Conservation (phyloP, 1,140 invertebrate species). For the Drosophila elegans region DNA sequence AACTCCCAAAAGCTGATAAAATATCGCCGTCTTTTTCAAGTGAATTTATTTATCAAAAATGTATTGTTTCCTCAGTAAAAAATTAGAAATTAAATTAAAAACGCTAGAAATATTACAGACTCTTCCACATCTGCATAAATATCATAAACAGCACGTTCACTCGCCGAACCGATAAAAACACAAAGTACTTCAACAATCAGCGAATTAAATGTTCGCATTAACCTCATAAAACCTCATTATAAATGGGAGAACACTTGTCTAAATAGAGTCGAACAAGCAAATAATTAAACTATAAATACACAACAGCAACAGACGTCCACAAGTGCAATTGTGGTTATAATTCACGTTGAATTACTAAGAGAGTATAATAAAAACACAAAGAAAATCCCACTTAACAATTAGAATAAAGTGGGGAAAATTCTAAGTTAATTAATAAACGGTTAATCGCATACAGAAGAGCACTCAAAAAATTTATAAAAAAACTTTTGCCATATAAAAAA, state of each 20-base stretch:
- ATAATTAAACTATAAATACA: conserved; percentile 55
- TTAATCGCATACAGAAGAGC: conserved; percentile 1
- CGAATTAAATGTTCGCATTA: conserved; percentile 36
- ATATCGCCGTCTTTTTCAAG: not conserved
- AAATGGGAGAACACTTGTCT: conserved; percentile 40
- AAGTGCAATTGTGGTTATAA: conserved; percentile 28
- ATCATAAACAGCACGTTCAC: conserved; percentile 22
- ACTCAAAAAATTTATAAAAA: not conserved
- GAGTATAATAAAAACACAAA: conserved; percentile 20
- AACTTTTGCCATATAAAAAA: too few relatives aligned
- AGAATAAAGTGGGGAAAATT: conserved; percentile 39
- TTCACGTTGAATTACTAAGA: conserved; percentile 20
- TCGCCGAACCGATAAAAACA: conserved; percentile 11
- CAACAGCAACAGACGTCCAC: conserved; percentile 45
- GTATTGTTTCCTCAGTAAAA: not conserved
- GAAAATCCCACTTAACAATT: conserved; percentile 31
- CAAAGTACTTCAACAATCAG: conserved; percentile 2
- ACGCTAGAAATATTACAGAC: conserved; percentile 3
- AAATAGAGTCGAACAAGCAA: conserved; percentile 37
- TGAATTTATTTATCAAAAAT: not conserved
- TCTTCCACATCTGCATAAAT: not conserved
- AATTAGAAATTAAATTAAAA: conserved; percentile 19
- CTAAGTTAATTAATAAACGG: conserved; percentile 10
- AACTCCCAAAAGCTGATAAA: not conserved
- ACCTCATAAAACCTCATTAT: conserved; percentile 32